phyloP scores from a whole-genome alignment of 92 coral and sea anemone genomes.

The Zoanthus sociatus region DNA sequence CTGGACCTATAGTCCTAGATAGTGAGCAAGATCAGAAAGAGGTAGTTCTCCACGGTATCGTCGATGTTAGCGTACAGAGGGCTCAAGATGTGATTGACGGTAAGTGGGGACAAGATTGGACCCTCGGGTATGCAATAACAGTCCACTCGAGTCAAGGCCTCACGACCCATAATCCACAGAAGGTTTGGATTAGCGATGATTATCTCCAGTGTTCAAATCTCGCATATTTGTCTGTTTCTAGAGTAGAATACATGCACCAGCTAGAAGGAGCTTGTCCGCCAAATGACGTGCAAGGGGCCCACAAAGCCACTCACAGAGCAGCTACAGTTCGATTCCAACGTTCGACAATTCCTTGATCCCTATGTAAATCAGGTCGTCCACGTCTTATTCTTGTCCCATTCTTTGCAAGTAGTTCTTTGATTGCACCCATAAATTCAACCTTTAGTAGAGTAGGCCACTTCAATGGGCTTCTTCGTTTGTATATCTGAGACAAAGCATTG shows the following conservation, averaged over 20 bases:
- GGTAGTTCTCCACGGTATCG: constrained; percentile 14
- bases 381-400: not conserved
- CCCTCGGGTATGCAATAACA: not conserved
- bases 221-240: not conserved
- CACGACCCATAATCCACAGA: not conserved
- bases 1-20: not conserved
- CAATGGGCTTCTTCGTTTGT: constrained; percentile 14
- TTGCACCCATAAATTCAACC: not conserved
- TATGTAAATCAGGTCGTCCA: not conserved
- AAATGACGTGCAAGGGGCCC: not conserved
- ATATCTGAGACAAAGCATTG: constrained; percentile 25
- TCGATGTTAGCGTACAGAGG: not conserved
- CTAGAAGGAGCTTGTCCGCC: not conserved
- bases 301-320: not conserved
- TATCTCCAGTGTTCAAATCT: not conserved
- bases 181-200: constrained; percentile 8
- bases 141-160: constrained; percentile 18
- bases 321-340: not conserved
- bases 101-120: not conserved
- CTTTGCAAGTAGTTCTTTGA: not conserved
- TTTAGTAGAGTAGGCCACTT: not conserved
- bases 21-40: too few species aligned
- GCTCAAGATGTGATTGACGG: not conserved
- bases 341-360: not conserved
- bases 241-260: constrained; percentile 1